These are phyloP conservation scores for Odontomyia ornata DNA, from an alignment of 2,888 invertebrate genomes.

Conservation along the genomic window DNA sequence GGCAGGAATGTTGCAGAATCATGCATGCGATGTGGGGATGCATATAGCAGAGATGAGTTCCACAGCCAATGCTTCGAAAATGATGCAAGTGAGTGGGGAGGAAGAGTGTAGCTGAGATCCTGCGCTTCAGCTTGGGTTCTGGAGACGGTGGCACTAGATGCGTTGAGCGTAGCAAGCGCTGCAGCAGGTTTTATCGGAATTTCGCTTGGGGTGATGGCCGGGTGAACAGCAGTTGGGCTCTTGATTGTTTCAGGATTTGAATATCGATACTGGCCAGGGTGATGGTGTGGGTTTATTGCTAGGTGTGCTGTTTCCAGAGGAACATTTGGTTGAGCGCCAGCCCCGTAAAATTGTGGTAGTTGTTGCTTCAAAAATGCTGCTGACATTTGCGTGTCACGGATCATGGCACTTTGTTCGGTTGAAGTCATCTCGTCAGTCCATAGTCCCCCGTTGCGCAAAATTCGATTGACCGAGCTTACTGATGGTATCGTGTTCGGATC, in stretches of 20 bases:
- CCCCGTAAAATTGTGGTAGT: conserved; percentile 53
- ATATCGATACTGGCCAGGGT: conserved; percentile 27
- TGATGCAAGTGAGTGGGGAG: conserved; percentile 51
- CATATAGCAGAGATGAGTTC: conserved; percentile 63
- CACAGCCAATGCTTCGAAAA: conserved; percentile 64
- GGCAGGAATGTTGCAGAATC: conserved; percentile 54
- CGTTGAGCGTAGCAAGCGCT: conserved; percentile 53
- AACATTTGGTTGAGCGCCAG: conserved; percentile 13
- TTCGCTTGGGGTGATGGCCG: conserved; percentile 45
- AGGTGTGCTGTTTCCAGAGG: background rate
- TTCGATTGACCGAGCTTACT: conserved; percentile 93
- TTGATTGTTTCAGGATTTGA: conserved; percentile 38
- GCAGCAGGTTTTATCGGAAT: conserved; percentile 59
- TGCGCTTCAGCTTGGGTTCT: conserved; percentile 45
- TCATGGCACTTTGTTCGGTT: conserved; percentile 59
- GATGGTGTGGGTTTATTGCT: conserved; percentile 34
- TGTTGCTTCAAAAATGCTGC: conserved; percentile 63
- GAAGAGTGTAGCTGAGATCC: conserved; percentile 50
- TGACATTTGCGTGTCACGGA: conserved; percentile 53
- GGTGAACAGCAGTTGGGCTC: conserved; percentile 46
- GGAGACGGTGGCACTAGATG: conserved; percentile 42
- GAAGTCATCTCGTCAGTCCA: conserved; percentile 74
- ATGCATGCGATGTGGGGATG: conserved; percentile 57
- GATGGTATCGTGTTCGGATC: conserved; percentile 92
- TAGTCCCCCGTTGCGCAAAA: conserved; percentile 86